Evolutionary conservation across 2,113 vertebrate genomes (phyloP).

Genomic region (Chloropsis hardwickii): DNA sequence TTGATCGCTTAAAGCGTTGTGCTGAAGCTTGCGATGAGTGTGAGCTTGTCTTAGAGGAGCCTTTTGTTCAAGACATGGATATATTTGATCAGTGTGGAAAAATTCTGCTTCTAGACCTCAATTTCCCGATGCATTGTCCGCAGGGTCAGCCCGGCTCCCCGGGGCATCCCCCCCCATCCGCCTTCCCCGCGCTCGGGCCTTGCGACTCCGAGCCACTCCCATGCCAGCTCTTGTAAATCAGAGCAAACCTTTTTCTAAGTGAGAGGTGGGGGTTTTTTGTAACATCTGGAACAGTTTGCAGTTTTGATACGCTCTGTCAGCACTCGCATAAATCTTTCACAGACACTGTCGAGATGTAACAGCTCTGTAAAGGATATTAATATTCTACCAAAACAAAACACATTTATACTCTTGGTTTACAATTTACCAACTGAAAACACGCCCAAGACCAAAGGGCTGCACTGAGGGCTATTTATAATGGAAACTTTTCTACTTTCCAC

Average conservation of each 20-base stretch:
- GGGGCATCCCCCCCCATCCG: background rate
- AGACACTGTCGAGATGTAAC: background rate
- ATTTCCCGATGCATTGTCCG: constrained; percentile 18
- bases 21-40: constrained; percentile 75
- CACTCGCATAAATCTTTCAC: constrained; percentile 23
- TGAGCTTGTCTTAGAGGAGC: constrained; percentile 74
- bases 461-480: constrained; percentile 48
- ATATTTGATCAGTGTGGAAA: constrained; percentile 68
- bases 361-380: constrained; percentile 52
- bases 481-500: constrained; percentile 57
- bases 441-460: constrained; percentile 18
- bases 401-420: constrained; percentile 37
- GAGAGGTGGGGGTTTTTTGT: constrained; percentile 14
- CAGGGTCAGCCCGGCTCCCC: background rate
- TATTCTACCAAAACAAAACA: constrained; percentile 34
- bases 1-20: constrained; percentile 69
- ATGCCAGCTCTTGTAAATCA: background rate
- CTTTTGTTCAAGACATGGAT: constrained; percentile 70
- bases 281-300: constrained; percentile 63
- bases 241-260: constrained; percentile 41
- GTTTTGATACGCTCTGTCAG: constrained; percentile 55
- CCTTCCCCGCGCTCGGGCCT: background rate
- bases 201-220: background rate
- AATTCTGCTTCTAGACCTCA: constrained; percentile 25
- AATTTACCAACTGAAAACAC: background rate